Conservation (phyloP, 2,888 invertebrate species). For the Invenusta paracnida region DNA sequence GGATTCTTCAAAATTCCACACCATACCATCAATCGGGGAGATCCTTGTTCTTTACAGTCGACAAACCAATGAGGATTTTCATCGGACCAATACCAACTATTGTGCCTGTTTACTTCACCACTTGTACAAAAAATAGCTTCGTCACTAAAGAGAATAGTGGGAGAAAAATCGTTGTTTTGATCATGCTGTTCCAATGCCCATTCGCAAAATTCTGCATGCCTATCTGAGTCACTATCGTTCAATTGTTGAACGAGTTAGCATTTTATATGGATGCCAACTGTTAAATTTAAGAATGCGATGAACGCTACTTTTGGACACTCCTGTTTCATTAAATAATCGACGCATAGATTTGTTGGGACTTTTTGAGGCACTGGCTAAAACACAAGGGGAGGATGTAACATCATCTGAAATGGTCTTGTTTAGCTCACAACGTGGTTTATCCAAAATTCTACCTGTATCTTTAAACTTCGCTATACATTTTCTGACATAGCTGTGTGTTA, state of each 20-base stretch:
- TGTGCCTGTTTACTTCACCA: conserved; percentile 38
- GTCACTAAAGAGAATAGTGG: conserved; percentile 30
- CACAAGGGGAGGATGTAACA: neutral
- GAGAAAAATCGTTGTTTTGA: conserved; percentile 24
- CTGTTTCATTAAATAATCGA: conserved; percentile 19
- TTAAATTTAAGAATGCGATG: neutral
- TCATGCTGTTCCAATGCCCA: neutral
- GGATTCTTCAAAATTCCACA: conserved; percentile 33
- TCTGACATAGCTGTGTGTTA: too few species aligned
- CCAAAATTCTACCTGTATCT: neutral
- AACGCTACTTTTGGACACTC: neutral
- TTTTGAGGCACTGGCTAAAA: neutral
- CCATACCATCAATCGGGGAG: conserved; percentile 28
- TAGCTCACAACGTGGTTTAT: neutral
- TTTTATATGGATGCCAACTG: conserved; percentile 18
- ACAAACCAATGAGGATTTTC: conserved; percentile 18
- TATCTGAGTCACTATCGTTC: neutral
- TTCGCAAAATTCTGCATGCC: conserved; percentile 7
- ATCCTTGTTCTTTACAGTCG: conserved; percentile 30
- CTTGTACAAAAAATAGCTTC: neutral
- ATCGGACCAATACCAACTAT: conserved; percentile 36
- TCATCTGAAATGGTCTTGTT: conserved; percentile 2
- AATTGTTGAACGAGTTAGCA: neutral
- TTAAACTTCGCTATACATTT: neutral
- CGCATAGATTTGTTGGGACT: conserved; percentile 10